Percentiles rank a stretch among this genome's conserved stretches.
Evolutionary conservation across 2,113 vertebrate genomes (phyloP).

Genomic region (Bos indicus): DNA sequence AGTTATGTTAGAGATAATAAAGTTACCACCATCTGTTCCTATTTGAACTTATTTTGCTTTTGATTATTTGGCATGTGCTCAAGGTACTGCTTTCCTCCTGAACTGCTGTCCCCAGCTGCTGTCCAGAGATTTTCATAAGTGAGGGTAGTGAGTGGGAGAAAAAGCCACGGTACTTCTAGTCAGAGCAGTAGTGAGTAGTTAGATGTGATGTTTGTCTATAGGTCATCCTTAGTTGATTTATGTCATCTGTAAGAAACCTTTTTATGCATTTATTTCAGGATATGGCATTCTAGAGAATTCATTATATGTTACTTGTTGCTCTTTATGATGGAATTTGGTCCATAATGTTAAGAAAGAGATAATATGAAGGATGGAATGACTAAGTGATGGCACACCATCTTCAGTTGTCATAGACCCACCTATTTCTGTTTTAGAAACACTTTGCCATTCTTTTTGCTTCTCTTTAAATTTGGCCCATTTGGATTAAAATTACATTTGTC

Average conservation of each 20-base stretch:
- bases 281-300: neutral
- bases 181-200: neutral
- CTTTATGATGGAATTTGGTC: neutral
- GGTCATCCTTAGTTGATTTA: neutral
- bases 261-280: neutral
- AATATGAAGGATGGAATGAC: neutral
- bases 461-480: neutral
- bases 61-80: slow-evolving; percentile 25
- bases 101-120: neutral
- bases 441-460: neutral
- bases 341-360: neutral
- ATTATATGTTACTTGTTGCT: neutral
- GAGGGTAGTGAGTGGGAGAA: neutral
- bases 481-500: slow-evolving; percentile 4
- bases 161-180: neutral
- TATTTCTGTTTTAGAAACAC: neutral
- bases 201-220: neutral
- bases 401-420: neutral
- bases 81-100: neutral
- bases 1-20: neutral
- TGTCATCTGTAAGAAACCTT: neutral
- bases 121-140: neutral
- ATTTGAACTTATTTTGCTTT: slow-evolving; percentile 35
- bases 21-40: neutral
- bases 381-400: neutral